Conservation (phyloP, 2,888 invertebrate genomes). For the Hipparchia sbordonii region DNA sequence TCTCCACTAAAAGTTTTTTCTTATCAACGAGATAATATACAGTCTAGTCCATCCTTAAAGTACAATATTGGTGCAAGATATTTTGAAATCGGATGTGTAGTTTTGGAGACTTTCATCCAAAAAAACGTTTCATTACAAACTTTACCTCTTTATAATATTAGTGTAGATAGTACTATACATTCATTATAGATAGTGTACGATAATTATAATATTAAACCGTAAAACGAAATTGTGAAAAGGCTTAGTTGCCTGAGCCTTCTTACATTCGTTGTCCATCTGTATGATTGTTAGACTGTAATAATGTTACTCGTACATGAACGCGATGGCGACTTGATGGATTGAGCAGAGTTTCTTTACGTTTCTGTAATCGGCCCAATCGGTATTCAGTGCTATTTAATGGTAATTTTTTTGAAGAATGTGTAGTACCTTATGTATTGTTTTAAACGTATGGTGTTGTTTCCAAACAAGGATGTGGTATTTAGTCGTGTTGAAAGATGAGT, state of each 20-base stretch:
- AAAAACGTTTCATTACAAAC: too few species aligned
- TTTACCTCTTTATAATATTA: too few species aligned
- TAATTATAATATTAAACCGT: too few species aligned
- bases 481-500: too few species aligned
- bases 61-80: too few species aligned
- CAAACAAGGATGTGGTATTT: background rate
- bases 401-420: slow-evolving; percentile 38
- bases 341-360: slow-evolving; percentile 43
- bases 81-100: too few species aligned
- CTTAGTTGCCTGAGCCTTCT: background rate
- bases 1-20: too few species aligned
- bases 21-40: too few species aligned
- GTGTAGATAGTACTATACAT: too few species aligned
- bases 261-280: background rate
- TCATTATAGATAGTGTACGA: too few species aligned
- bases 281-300: background rate
- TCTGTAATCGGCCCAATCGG: slow-evolving; percentile 57
- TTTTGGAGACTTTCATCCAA: too few species aligned
- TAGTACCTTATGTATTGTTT: slow-evolving; percentile 26
- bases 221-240: background rate
- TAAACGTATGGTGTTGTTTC: slow-evolving; percentile 3
- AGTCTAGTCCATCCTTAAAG: too few species aligned
- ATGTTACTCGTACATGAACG: slow-evolving; percentile 50
- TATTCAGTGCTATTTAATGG: slow-evolving; percentile 65
- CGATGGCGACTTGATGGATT: slow-evolving; percentile 62